A percentile compares a stretch with the other conserved stretches of the same genome.
phyloP scores from a whole-genome alignment of 2,113 vertebrate species.

The Chaetura pelagica region DNA sequence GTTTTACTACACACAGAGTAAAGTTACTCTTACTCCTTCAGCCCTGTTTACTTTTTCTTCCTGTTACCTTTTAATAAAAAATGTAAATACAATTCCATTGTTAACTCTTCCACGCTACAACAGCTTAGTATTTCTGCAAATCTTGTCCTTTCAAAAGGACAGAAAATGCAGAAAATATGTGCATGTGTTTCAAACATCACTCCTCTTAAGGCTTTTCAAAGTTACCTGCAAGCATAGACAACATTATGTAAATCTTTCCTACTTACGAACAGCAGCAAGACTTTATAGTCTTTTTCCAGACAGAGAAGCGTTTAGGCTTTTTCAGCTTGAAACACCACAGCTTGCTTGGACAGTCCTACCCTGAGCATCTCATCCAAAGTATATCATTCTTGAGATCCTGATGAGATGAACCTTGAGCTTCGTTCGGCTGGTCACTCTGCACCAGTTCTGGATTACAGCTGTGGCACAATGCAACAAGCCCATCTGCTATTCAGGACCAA shows the following conservation, averaged over 20 bases:
- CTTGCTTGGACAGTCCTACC: background rate
- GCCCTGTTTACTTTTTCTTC: background rate
- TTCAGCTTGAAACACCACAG: background rate
- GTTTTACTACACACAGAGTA: background rate
- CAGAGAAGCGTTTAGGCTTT: background rate
- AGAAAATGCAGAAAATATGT: background rate
- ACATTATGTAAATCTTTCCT: background rate
- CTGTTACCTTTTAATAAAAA: background rate
- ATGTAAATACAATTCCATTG: background rate
- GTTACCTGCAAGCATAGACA: background rate
- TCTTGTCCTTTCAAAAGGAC: background rate
- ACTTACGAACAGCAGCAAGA: background rate
- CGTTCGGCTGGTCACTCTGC: background rate
- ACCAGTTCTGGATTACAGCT: background rate
- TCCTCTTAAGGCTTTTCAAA: background rate
- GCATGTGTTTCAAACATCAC: background rate
- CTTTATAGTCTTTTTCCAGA: fast-evolving
- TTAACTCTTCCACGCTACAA: background rate
- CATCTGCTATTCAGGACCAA: background rate
- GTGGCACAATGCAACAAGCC: background rate
- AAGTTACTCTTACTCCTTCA: background rate
- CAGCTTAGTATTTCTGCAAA: background rate
- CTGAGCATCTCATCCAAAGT: background rate
- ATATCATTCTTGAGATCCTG: background rate
- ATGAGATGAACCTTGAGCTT: background rate